Evolutionary conservation across 2,113 vertebrate genomes (phyloP).

Genomic region (Coreoperca whiteheadi): DNA sequence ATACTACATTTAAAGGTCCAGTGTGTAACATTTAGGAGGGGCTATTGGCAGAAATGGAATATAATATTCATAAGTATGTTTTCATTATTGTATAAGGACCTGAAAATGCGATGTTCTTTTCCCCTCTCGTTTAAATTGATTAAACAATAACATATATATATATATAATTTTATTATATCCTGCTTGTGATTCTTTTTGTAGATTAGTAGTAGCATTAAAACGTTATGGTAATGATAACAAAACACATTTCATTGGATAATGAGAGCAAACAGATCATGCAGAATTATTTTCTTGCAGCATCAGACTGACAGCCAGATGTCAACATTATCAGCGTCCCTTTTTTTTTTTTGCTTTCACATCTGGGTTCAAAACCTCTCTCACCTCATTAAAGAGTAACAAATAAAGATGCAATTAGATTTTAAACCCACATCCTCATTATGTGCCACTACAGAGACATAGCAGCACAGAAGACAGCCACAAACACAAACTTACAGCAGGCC

Average conservation of each 20-base stretch:
- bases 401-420: constrained; percentile 39
- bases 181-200: constrained; percentile 1
- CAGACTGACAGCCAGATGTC: constrained; percentile 46
- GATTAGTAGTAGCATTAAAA: neutral
- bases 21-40: too few relatives aligned
- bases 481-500: constrained; percentile 22
- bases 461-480: constrained; percentile 3
- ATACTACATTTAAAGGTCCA: constrained; percentile 54
- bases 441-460: constrained; percentile 1
- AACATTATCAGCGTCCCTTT: neutral
- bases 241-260: constrained; percentile 2
- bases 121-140: too few relatives aligned
- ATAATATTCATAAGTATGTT: too few relatives aligned
- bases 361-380: constrained; percentile 34
- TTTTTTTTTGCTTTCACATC: constrained; percentile 8
- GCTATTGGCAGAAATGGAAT: too few relatives aligned
- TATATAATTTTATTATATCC: neutral
- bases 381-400: constrained; percentile 57
- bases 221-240: neutral
- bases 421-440: constrained; percentile 30
- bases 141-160: too few relatives aligned
- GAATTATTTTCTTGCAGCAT: neutral
- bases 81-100: too few relatives aligned
- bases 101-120: too few relatives aligned
- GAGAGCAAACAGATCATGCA: constrained; percentile 3